Base-by-base conservation (phyloP, 2,113 vertebrate species). In the Mesoclemmys tuberculata region DNA sequence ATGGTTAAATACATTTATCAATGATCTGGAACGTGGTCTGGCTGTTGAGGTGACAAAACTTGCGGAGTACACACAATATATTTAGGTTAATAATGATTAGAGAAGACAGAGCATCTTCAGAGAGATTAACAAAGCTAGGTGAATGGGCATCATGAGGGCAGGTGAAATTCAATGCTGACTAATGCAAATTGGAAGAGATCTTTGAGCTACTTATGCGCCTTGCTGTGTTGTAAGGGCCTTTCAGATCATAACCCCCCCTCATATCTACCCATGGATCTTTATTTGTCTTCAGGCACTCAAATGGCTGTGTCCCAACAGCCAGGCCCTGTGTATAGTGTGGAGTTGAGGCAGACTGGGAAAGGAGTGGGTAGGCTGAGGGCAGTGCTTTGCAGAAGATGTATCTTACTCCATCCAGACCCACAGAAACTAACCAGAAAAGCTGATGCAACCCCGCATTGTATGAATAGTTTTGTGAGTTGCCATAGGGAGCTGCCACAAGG, bases 181-280 rank as follows among this genome's bases (percentile, higher is more conserved):
- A 18, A n/a, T 68, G 61, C 35, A 68, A 68, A 68, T n/a, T n/a
- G 35, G 35, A 68, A 61, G 29, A 31, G 61, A 68, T 68, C 61
- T 68, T 68, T n/a, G 16, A 35, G 21, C 61, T n/a, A 19, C 18
- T n/a, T 21, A 27, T 56, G 35, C 31, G 19, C 18, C 61, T 68
- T 68, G 35, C 61, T 68, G 61, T 68, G 61, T 83, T 82, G 93
- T 84, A 89, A 88, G 27, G 68, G 27, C 22, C 90, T 94, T 74
- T 85, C 27, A 49, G 58, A 11, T 21, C 49, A 8, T 8, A 46
- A 54, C 9, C 6, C n/a, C 8, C 18, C 16, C 4, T 35, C 8
- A 4, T 2, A n/a, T n/a, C 51, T 77, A 8, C n/a, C 31, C 56
- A 46, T 81, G 12, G 10, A 77, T 0, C 0, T 88, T 52, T 41